Conservation (phyloP, 2,888 invertebrate species). For the Caenorhabditis sp. region DNA sequence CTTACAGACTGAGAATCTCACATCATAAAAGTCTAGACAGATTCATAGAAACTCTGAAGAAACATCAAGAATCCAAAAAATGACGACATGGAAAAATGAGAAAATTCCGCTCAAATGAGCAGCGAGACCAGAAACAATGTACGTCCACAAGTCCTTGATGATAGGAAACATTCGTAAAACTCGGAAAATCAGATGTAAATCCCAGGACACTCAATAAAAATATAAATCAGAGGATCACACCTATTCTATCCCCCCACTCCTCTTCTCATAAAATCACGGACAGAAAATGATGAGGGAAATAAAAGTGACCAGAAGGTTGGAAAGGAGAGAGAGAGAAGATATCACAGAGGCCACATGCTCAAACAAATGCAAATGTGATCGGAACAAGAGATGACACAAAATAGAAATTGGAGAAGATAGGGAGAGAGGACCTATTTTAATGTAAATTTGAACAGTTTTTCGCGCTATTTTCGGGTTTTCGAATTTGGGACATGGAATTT, state of each 20-base stretch:
- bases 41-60: not conserved
- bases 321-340: conserved; percentile 34
- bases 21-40: not conserved
- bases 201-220: not conserved
- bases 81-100: not conserved
- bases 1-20: too few species aligned
- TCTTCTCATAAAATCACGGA: conserved; percentile 39
- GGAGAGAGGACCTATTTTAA: conserved; percentile 53
- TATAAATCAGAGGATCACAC: conserved; percentile 46
- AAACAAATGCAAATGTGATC: conserved; percentile 65
- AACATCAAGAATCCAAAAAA: conserved; percentile 8
- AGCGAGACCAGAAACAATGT: conserved; percentile 24
- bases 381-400: conserved; percentile 38
- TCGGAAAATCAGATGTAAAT: not conserved
- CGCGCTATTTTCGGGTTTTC: conserved; percentile 30
- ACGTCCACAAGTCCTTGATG: conserved; percentile 4
- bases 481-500: not conserved
- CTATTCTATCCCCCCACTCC: not conserved
- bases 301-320: conserved; percentile 43
- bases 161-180: conserved; percentile 16
- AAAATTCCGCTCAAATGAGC: conserved; percentile 44
- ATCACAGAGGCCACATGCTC: conserved; percentile 61
- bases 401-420: conserved; percentile 46
- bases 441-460: conserved; percentile 64
- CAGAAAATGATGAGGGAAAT: conserved; percentile 47